Conservation (phyloP, 2,797 vertebrate species). For the Phylloscopus collybita region DNA sequence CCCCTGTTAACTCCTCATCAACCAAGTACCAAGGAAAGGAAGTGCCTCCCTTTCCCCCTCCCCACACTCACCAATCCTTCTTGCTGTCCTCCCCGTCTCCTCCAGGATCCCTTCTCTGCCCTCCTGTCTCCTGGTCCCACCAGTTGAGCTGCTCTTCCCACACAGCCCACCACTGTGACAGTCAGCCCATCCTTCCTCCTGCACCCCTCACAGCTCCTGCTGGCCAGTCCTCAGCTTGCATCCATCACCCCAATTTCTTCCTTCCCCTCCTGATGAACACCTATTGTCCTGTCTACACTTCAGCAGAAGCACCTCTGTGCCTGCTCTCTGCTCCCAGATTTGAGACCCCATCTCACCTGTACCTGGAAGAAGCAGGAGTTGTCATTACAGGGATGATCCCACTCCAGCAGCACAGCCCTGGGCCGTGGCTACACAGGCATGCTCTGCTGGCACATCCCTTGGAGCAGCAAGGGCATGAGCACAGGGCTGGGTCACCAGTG, state of each 20-base stretch:
- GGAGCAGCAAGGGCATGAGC: fast-evolving
- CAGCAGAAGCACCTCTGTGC: neutral
- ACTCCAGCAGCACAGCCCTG: neutral
- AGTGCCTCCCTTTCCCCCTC: neutral
- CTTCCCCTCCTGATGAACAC: neutral
- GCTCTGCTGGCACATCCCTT: neutral
- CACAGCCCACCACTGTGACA: neutral
- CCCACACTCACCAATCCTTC: neutral
- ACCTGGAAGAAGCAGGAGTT: neutral
- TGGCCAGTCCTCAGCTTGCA: neutral
- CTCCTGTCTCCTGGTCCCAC: neutral
- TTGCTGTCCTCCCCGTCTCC: neutral
- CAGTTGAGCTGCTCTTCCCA: neutral
- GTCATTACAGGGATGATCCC: neutral
- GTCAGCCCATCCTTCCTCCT: neutral
- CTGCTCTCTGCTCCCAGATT: neutral
- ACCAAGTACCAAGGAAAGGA: neutral
- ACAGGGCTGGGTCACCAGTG: neutral
- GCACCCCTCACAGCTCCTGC: neutral
- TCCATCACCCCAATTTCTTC: neutral
- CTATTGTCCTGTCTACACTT: neutral
- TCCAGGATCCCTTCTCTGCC: neutral
- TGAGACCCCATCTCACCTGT: neutral
- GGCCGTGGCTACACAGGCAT: fast-evolving
- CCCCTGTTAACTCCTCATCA: neutral